Percentiles rank a stretch among this genome's conserved stretches.
Conservation (phyloP, 30 jellyfish, hydroid and myxozoan genomes). For the Nemopilema nomurai region DNA sequence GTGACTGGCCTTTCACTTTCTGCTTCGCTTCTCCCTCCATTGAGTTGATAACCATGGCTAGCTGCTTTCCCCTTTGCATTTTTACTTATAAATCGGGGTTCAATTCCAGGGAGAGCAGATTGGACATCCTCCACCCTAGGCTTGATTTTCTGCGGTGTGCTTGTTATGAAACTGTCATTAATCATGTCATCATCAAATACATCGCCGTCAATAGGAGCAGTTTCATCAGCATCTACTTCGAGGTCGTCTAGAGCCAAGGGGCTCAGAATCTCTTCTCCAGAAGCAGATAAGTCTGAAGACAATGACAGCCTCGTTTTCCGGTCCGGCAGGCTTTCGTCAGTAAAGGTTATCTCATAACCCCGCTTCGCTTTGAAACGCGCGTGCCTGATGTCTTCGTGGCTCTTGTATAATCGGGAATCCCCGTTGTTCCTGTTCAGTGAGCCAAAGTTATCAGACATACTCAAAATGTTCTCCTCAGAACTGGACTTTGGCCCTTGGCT, state of each 20-base stretch:
- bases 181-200: background rate
- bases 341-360: constrained; percentile 49
- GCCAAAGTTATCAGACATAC: constrained; percentile 8
- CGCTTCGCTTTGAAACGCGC: constrained; percentile 5
- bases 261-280: constrained; percentile 17
- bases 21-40: background rate
- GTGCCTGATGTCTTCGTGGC: constrained; percentile 22
- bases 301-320: constrained; percentile 17
- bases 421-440: background rate
- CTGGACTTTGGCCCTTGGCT: background rate
- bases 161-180: constrained; percentile 5
- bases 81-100: background rate
- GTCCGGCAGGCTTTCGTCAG: constrained; percentile 20
- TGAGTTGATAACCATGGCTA: background rate
- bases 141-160: constrained; percentile 46
- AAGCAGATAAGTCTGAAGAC: constrained; percentile 32
- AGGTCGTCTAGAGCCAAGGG: background rate
- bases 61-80: background rate
- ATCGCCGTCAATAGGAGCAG: background rate
- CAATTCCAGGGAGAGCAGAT: background rate
- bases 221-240: background rate
- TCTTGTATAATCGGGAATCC: constrained; percentile 2
- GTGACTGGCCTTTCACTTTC: background rate
- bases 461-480: background rate
- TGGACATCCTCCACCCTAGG: background rate